Conservation (phyloP, 2,888 invertebrate species). For the Tetropium fuscum region DNA sequence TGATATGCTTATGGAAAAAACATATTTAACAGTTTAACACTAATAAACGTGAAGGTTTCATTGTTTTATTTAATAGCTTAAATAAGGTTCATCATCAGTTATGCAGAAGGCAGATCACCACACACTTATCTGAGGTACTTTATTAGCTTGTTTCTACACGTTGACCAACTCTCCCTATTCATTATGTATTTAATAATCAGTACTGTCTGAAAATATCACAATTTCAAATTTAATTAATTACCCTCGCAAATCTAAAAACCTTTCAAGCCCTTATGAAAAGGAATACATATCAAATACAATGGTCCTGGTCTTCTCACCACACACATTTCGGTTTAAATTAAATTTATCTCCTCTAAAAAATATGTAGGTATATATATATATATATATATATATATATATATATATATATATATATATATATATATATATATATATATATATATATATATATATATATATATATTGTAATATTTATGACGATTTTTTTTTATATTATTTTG, state of each 20-base stretch:
- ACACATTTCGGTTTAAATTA: constrained; percentile 7
- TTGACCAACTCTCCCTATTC: neutral
- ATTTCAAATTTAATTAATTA: constrained; percentile 17
- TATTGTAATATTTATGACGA: too few species aligned
- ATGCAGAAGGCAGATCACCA: neutral
- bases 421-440: too few species aligned
- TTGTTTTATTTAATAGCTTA: too few species aligned
- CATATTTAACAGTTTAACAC: too few species aligned
- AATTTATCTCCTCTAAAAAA: constrained; percentile 2
- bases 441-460: too few species aligned
- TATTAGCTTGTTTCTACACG: neutral
- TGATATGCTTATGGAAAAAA: too few species aligned
- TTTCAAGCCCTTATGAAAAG: constrained; percentile 9
- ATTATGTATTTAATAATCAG: constrained; percentile 19
- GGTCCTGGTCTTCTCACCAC: constrained; percentile 6
- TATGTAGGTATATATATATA: too few species aligned
- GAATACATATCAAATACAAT: constrained; percentile 17
- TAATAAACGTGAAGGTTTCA: too few species aligned
- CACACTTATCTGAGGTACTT: neutral
- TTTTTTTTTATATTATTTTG: too few species aligned
- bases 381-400: neutral
- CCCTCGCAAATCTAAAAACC: constrained; percentile 11
- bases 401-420: neutral
- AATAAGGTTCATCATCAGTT: constrained; percentile 9
- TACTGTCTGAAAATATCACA: constrained; percentile 8